A percentile compares a stretch with the other conserved stretches of the same genome.
phyloP scores from a whole-genome alignment of 1,140 invertebrate genomes.

The Lepidurus apus region DNA sequence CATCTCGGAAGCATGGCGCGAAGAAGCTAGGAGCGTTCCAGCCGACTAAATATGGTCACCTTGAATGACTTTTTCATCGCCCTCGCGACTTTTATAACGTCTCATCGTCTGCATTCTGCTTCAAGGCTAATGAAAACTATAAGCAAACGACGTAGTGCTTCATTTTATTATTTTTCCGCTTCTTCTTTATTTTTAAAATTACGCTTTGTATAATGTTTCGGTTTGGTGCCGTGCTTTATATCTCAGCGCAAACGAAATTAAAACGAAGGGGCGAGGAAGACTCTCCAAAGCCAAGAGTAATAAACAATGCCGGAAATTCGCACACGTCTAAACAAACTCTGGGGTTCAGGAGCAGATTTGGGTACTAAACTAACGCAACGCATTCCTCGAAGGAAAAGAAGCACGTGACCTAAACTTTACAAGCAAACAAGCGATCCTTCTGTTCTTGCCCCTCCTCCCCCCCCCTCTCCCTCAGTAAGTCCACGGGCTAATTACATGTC shows the following conservation, averaged over 20 bases:
- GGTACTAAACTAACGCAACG: not conserved
- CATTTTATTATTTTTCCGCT: not conserved
- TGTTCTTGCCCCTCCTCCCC: not conserved
- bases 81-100: conserved; percentile 1
- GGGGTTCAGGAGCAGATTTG: not conserved
- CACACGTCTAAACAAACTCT: not conserved
- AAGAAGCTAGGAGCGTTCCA: not conserved
- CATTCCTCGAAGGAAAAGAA: not conserved
- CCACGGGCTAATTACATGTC: not conserved
- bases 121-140: conserved; percentile 1
- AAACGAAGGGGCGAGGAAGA: not conserved
- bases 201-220: not conserved
- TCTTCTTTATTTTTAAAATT: too few species aligned
- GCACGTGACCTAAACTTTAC: conserved; percentile 4
- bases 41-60: conserved; percentile 17
- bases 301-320: not conserved
- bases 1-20: not conserved
- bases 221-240: not conserved
- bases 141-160: not conserved
- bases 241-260: not conserved
- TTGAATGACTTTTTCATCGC: not conserved
- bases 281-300: not conserved
- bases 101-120: not conserved
- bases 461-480: not conserved
- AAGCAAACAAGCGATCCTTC: conserved; percentile 6